Conservation (phyloP, 1,140 invertebrate genomes). For the Scaptomyza pallida region DNA sequence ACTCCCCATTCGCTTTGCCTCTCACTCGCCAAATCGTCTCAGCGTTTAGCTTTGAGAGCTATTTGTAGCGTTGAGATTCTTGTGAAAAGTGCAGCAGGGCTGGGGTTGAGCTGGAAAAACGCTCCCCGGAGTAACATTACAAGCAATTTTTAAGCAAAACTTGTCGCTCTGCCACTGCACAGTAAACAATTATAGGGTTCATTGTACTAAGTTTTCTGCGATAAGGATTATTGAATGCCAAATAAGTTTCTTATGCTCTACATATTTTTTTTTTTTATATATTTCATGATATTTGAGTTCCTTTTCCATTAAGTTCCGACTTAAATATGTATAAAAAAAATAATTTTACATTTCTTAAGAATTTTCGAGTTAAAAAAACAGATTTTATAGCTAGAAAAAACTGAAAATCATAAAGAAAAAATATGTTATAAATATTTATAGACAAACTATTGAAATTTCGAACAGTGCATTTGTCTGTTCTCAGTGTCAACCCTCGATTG, state of each 20-base stretch:
- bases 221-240: no score
- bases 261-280: no score
- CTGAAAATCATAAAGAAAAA: no score
- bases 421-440: no score
- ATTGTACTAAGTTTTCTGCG: background rate
- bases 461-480: background rate
- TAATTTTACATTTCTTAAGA: no score
- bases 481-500: conserved; percentile 48
- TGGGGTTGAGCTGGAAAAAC: conserved; percentile 62
- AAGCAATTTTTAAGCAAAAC: conserved; percentile 42
- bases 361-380: no score
- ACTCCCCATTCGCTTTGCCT: background rate
- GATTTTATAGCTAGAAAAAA: no score
- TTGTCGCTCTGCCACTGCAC: conserved; percentile 17
- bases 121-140: conserved; percentile 79
- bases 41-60: conserved; percentile 1
- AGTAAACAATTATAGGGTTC: background rate
- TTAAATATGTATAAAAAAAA: no score
- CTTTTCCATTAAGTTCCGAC: no score
- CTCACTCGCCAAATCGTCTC: background rate
- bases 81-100: conserved; percentile 40
- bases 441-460: background rate
- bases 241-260: no score
- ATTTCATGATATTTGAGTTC: no score
- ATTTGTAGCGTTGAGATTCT: conserved; percentile 13